These are phyloP conservation scores for Dolichallabes microphthalmus DNA, from an alignment of 2,113 vertebrate species.

Conservation along the genomic window DNA sequence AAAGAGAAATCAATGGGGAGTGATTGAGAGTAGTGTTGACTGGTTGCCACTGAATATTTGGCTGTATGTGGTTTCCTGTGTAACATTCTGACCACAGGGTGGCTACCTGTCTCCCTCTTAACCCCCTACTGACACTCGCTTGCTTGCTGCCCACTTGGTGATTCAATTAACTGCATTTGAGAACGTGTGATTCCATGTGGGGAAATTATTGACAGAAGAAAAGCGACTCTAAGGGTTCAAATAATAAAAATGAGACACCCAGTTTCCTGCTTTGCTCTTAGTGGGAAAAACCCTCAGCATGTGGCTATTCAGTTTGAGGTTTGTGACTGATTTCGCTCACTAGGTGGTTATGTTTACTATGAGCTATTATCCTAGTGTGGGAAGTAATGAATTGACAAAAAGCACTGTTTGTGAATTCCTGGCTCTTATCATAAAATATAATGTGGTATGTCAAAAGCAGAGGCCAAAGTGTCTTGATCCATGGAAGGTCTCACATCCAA, in stretches of 20 bases:
- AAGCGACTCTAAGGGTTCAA: not conserved
- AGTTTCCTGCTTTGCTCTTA: not conserved
- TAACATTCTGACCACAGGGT: slow-evolving; percentile 38
- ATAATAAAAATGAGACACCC: not conserved
- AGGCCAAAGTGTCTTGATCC: slow-evolving; percentile 53
- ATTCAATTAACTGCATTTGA: slow-evolving; percentile 34
- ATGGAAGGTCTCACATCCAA: slow-evolving; percentile 48
- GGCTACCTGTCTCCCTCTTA: slow-evolving; percentile 38
- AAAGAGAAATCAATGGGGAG: slow-evolving; percentile 27
- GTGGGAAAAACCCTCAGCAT: not conserved
- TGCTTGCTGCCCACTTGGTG: not conserved
- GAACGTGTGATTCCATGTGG: not conserved
- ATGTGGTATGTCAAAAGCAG: slow-evolving; percentile 41
- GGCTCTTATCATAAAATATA: slow-evolving; percentile 56
- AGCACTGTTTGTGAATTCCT: slow-evolving; percentile 54
- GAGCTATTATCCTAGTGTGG: not conserved
- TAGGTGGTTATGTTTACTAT: slow-evolving; percentile 21
- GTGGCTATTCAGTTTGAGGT: slow-evolving; percentile 6
- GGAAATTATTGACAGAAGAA: slow-evolving; percentile 4
- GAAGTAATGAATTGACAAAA: slow-evolving; percentile 44
- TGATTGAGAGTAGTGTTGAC: slow-evolving; percentile 50
- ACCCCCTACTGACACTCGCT: slow-evolving; percentile 6
- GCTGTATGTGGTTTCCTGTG: slow-evolving; percentile 39
- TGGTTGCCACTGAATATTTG: slow-evolving; percentile 54
- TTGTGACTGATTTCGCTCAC: slow-evolving; percentile 8